Evolutionary conservation across 2,797 vertebrate species (phyloP).

Genomic region (Xyrichtys novacula): DNA sequence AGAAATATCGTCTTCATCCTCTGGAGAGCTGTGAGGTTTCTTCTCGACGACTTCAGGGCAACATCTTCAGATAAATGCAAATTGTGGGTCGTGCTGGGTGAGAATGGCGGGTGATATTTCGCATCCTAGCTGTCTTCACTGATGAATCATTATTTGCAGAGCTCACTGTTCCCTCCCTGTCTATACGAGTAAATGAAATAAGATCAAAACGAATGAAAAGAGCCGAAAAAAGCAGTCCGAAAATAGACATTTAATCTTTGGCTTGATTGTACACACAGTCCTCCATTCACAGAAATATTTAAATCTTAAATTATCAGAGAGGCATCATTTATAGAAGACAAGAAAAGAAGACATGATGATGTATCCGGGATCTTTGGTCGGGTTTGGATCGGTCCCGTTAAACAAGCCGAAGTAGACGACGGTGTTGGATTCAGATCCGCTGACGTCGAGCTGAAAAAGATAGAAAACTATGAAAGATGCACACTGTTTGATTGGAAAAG

Average conservation of each 20-base stretch:
- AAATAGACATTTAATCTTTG: conserved; percentile 53
- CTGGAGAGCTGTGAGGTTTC: conserved; percentile 15
- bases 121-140: neutral
- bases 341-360: conserved; percentile 87
- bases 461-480: neutral
- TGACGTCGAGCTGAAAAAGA: conserved; percentile 77
- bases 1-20: conserved; percentile 24
- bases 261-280: conserved; percentile 20
- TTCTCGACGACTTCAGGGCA: conserved; percentile 19
- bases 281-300: neutral
- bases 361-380: conserved; percentile 78
- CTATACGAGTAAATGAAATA: neutral
- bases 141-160: neutral
- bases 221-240: conserved; percentile 11
- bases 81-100: neutral
- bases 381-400: conserved; percentile 80
- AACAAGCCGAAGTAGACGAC: conserved; percentile 84
- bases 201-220: neutral
- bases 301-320: neutral
- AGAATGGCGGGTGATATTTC: conserved; percentile 11
- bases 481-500: too few species aligned
- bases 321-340: conserved; percentile 83
- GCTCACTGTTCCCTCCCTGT: neutral
- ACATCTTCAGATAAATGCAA: conserved; percentile 35
- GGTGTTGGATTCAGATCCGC: conserved; percentile 63